phyloP scores from a whole-genome alignment of 2,797 vertebrate species.

The Tauraco hartlaubi region DNA sequence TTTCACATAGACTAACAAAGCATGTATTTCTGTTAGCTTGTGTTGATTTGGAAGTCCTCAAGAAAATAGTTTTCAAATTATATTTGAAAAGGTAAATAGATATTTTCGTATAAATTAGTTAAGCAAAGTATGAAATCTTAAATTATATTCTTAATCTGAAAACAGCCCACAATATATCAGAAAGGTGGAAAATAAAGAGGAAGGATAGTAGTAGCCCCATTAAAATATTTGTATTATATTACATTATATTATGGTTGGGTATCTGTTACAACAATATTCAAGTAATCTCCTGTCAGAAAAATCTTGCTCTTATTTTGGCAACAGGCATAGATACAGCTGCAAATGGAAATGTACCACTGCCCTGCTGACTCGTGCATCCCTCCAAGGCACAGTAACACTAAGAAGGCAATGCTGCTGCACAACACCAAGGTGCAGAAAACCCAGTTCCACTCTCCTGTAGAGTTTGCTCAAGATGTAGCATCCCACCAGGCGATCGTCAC shows the following conservation, averaged over 20 bases:
- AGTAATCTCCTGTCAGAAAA: not conserved
- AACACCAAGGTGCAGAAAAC: accelerated
- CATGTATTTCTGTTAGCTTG: not conserved
- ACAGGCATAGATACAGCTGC: not conserved
- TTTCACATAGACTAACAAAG: not conserved
- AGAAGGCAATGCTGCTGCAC: not conserved
- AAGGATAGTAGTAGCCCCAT: not conserved
- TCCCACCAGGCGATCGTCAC: not conserved
- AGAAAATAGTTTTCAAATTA: not conserved
- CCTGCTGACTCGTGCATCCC: not conserved
- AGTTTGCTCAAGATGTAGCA: not conserved
- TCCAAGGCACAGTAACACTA: not conserved
- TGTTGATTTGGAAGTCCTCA: not conserved
- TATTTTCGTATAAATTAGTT: not conserved
- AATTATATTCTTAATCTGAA: not conserved
- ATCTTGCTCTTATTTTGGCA: not conserved
- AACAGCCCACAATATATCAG: not conserved
- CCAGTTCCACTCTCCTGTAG: not conserved
- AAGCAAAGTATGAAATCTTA: not conserved
- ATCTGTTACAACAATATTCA: not conserved
- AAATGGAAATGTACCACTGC: not conserved
- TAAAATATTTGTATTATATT: not conserved
- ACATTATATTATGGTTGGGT: not conserved
- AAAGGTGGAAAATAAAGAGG: not conserved
- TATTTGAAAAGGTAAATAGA: not conserved